These are phyloP conservation scores for Sander lucioperca DNA, from an alignment of 2,113 vertebrate genomes.

Conservation along the genomic window DNA sequence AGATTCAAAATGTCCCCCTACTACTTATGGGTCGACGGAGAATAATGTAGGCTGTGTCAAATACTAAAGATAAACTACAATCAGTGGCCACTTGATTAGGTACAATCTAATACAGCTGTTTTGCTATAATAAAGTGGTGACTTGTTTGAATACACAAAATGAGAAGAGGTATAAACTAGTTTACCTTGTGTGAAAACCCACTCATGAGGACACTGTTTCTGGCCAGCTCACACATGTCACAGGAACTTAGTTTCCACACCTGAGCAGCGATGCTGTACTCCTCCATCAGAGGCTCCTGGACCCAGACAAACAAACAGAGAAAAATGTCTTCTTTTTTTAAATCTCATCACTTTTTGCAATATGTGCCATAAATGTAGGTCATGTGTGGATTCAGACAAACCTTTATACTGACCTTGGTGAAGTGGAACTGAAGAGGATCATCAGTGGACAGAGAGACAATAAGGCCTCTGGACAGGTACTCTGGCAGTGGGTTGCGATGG, in stretches of 20 bases:
- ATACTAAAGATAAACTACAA: neutral
- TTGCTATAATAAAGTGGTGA: too few species aligned
- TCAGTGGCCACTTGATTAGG: neutral
- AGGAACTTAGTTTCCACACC: conserved; percentile 98
- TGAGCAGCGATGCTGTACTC: conserved; percentile 98
- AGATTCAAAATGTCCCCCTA: neutral
- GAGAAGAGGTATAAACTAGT: neutral
- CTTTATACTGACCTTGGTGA: conserved; percentile 91
- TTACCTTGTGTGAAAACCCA: conserved; percentile 95
- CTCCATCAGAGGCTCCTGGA: conserved; percentile 96
- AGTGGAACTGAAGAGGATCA: conserved; percentile 97
- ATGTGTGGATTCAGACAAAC: neutral
- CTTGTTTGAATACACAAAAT: neutral
- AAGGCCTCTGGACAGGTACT: conserved; percentile 95
- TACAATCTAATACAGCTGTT: too few species aligned
- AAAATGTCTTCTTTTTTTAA: neutral
- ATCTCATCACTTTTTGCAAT: neutral
- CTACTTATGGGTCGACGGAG: neutral
- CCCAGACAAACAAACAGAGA: conserved; percentile 39
- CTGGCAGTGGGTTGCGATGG: conserved; percentile 95
- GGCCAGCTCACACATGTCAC: conserved; percentile 98
- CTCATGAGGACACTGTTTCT: conserved; percentile 99
- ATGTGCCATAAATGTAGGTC: neutral
- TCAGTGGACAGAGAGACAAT: conserved; percentile 96
- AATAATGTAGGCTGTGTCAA: neutral